Conservation (phyloP, 2,888 invertebrate genomes). For the Drosophila paramelanica region DNA sequence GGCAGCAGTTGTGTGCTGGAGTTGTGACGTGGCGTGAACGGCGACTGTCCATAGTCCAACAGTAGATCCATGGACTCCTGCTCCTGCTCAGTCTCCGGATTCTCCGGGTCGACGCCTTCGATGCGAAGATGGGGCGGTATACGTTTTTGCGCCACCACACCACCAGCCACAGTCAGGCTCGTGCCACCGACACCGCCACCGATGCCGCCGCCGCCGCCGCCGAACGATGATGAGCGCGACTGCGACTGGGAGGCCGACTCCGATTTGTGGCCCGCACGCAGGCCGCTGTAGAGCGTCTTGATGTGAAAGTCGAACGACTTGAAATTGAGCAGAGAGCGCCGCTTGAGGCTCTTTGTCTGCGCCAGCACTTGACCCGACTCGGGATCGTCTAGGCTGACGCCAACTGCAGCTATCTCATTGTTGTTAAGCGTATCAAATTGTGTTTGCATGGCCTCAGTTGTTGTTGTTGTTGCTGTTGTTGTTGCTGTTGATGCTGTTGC, state of each 20-base stretch:
- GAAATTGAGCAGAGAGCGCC: constrained; percentile 83
- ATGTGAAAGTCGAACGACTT: constrained; percentile 85
- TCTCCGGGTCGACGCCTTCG: constrained; percentile 83
- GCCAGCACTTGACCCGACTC: neutral
- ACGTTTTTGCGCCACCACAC: constrained; percentile 55
- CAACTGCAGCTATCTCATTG: constrained; percentile 56
- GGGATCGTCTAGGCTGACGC: constrained; percentile 23
- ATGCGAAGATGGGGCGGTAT: constrained; percentile 83
- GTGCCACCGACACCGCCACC: constrained; percentile 24
- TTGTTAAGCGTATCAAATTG: constrained; percentile 68
- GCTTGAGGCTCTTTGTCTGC: constrained; percentile 28
- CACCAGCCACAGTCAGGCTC: constrained; percentile 27
- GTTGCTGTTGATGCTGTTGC: constrained; percentile 56
- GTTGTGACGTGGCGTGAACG: constrained; percentile 81
- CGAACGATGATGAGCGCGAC: constrained; percentile 53
- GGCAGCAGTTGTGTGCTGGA: constrained; percentile 78
- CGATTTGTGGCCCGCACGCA: constrained; percentile 57
- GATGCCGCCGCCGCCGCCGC: constrained; percentile 3
- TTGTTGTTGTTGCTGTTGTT: constrained; percentile 49
- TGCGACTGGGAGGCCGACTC: constrained; percentile 48
- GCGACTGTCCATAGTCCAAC: constrained; percentile 82
- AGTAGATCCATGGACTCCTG: constrained; percentile 79
- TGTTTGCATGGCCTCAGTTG: constrained; percentile 40
- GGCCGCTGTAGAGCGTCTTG: constrained; percentile 84
- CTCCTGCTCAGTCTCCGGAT: constrained; percentile 40